These are phyloP conservation scores for Pinctada fucata DNA, from an alignment of 2,888 invertebrate species.

Conservation along the genomic window DNA sequence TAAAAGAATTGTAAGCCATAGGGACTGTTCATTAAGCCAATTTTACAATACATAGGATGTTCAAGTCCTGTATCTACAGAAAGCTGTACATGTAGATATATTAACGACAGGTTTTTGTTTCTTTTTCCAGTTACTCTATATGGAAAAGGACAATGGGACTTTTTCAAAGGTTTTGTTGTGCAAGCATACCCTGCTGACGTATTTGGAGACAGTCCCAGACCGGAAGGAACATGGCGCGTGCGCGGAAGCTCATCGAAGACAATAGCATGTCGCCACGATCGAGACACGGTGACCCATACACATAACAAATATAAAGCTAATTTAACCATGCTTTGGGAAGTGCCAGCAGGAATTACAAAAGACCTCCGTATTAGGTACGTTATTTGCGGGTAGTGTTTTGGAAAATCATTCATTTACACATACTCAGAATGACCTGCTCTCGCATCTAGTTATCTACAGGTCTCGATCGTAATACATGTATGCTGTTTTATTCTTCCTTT, in stretches of 20 bases:
- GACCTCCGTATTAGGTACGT: slow-evolving; percentile 20
- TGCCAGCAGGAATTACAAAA: slow-evolving; percentile 19
- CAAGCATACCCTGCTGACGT: slow-evolving; percentile 38
- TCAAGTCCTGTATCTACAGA: no score
- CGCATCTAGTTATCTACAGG: no score
- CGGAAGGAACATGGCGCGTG: slow-evolving; percentile 32
- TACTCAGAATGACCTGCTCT: no score
- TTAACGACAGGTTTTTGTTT: neutral
- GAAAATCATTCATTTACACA: no score
- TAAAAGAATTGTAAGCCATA: no score
- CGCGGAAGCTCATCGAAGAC: slow-evolving; percentile 34
- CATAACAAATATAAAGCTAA: slow-evolving; percentile 35
- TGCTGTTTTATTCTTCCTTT: no score
- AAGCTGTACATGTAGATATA: neutral
- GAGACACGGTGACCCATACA: slow-evolving; percentile 37
- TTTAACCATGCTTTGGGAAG: slow-evolving; percentile 41
- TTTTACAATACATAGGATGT: no score
- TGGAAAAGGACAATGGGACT: slow-evolving; percentile 35
- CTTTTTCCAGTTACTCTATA: slow-evolving; percentile 34
- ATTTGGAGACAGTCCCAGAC: slow-evolving; percentile 35
- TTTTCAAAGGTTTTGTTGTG: slow-evolving; percentile 40
- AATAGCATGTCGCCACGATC: slow-evolving; percentile 29
- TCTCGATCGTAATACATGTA: no score
- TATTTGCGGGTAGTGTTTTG: no score
- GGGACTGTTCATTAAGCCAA: no score